Evolutionary conservation across 1,140 invertebrate genomes (phyloP).

Genomic region (Rhyzopertha dominica): DNA sequence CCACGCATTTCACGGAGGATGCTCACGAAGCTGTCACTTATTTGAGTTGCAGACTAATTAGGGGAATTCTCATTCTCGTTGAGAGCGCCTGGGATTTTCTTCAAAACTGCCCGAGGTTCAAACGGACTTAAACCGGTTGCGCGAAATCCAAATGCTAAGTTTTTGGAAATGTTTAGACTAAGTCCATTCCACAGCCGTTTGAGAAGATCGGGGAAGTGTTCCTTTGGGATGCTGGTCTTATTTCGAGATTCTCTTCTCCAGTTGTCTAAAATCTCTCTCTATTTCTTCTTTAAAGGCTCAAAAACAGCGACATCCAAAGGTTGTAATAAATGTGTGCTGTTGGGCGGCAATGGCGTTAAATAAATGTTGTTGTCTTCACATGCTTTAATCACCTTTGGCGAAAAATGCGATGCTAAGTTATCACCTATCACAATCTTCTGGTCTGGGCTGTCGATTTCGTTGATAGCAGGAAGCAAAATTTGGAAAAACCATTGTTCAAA

Average conservation of each 20-base stretch:
- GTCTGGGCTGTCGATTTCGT: constrained; percentile 3
- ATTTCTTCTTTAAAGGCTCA: no score
- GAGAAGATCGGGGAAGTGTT: constrained; percentile 7
- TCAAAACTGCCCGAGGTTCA: constrained; percentile 13
- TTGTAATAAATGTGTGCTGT: constrained; percentile 32
- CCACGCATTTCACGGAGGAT: constrained; percentile 11
- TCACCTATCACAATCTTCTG: constrained; percentile 9
- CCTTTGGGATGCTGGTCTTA: no score
- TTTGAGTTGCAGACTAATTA: no score
- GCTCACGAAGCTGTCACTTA: constrained; percentile 13
- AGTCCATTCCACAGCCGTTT: constrained; percentile 5
- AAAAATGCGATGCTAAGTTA: constrained; percentile 3
- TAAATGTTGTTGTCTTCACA: constrained; percentile 9
- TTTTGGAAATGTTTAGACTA: background rate
- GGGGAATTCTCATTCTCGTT: constrained; percentile 5
- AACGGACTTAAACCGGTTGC: constrained; percentile 2
- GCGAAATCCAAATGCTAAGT: constrained; percentile 3
- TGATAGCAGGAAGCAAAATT: no score
- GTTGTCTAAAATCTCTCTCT: no score
- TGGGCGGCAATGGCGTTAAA: constrained; percentile 11
- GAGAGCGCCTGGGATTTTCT: constrained; percentile 9
- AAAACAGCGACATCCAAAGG: constrained; percentile 29
- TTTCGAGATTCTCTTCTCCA: no score
- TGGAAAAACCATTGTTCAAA: constrained; percentile 5
- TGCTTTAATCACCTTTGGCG: constrained; percentile 9